phyloP scores from a whole-genome alignment of 2,797 vertebrate species.

The Sebastes kiyomatsui region DNA sequence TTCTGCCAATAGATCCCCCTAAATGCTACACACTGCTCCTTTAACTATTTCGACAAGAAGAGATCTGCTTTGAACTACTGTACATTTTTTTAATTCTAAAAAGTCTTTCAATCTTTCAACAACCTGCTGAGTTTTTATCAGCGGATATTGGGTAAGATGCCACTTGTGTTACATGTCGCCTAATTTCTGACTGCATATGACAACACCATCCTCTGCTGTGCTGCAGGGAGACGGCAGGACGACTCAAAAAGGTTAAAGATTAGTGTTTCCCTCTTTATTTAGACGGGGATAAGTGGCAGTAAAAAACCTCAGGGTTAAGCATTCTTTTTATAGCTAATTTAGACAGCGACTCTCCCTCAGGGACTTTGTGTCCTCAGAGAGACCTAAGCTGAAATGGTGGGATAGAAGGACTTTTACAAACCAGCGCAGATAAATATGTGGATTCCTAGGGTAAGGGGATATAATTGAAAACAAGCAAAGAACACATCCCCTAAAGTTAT shows the following conservation, averaged over 20 bases:
- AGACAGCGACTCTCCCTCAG: background rate
- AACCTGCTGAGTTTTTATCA: background rate
- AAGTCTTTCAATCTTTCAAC: background rate
- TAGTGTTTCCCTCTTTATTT: slow-evolving; percentile 1
- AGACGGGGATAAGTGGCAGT: slow-evolving; percentile 2
- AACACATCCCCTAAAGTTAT: background rate
- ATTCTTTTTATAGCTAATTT: slow-evolving; percentile 12
- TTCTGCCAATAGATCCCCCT: too few species aligned
- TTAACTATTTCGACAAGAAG: background rate
- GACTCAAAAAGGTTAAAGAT: background rate
- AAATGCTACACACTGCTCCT: background rate
- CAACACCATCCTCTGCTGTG: background rate
- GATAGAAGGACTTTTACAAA: background rate
- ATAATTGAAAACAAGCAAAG: background rate
- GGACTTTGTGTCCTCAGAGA: background rate
- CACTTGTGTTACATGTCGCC: background rate
- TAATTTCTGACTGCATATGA: background rate
- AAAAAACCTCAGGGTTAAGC: background rate
- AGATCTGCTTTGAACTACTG: background rate
- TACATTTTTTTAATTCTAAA: background rate
- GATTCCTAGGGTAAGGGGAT: background rate
- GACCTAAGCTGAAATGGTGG: slow-evolving; percentile 4
- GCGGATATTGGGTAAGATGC: background rate
- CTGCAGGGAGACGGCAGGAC: background rate
- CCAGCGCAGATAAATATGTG: background rate